Conservation (phyloP, 2,113 vertebrate genomes). For the western clawed frog (Xenopus tropicalis) region DNA sequence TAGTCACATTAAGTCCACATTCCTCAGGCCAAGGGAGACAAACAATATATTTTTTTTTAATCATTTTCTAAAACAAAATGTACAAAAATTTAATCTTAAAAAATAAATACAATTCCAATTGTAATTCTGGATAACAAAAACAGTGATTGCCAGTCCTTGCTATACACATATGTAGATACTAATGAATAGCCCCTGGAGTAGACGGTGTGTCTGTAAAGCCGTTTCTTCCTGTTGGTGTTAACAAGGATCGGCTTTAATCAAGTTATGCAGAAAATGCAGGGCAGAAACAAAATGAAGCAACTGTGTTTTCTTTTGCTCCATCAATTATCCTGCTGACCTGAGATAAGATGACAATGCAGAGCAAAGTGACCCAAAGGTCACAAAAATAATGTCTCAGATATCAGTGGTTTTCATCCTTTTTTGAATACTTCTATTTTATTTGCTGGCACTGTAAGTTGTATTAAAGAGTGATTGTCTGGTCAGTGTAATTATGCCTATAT, state of each 20-base stretch:
- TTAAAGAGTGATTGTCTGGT: neutral
- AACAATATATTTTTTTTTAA: no score
- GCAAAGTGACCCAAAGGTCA: conserved; percentile 47
- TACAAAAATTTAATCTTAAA: no score
- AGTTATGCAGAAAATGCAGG: conserved; percentile 54
- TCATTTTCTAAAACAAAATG: no score
- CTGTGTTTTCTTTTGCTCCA: conserved; percentile 40
- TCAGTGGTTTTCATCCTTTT: conserved; percentile 49
- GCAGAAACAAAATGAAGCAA: conserved; percentile 44
- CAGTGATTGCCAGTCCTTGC: no score
- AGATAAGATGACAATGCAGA: conserved; percentile 49
- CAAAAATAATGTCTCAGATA: conserved; percentile 50
- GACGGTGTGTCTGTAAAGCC: no score
- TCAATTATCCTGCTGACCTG: conserved; percentile 49
- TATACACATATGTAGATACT: no score
- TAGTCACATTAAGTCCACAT: no score
- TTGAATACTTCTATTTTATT: conserved; percentile 48
- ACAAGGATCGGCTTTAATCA: conserved; percentile 46
- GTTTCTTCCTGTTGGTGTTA: conserved; percentile 6
- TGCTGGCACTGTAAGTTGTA: neutral
- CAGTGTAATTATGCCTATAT: no score
- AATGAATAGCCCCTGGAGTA: no score
- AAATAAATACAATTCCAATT: no score
- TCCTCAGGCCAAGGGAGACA: no score
- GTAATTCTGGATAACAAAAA: no score